Conservation (phyloP, 2,888 invertebrate genomes). For the Bombylius discolor region DNA sequence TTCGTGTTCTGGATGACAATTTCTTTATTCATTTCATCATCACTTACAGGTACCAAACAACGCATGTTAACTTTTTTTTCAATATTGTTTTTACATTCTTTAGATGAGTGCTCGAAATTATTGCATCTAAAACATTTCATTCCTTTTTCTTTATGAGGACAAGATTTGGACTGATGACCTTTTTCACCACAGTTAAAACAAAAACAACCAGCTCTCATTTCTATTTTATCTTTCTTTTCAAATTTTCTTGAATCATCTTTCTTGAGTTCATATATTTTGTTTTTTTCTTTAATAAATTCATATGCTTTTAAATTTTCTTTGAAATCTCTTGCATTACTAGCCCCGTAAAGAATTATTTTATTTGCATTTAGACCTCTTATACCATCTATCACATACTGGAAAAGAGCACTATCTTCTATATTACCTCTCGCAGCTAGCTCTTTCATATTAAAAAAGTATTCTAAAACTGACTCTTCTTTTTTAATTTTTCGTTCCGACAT, state of each 20-base stretch:
- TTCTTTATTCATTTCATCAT: background rate
- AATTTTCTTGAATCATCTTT: background rate
- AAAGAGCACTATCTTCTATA: conserved; percentile 18
- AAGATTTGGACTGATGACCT: conserved; percentile 5
- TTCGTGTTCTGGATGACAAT: background rate
- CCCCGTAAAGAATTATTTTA: conserved; percentile 18
- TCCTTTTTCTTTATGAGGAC: conserved; percentile 14
- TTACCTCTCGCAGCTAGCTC: background rate
- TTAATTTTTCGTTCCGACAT: conserved; percentile 4
- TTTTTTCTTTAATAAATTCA: background rate
- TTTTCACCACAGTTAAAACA: conserved; percentile 11
- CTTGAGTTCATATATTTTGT: background rate
- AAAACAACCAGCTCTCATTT: background rate
- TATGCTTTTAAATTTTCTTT: conserved; percentile 2
- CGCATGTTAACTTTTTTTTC: background rate
- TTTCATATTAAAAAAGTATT: conserved; percentile 9
- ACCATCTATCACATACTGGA: conserved; percentile 21
- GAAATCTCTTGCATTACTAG: conserved; percentile 3
- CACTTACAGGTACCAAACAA: background rate
- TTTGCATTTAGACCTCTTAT: conserved; percentile 16
- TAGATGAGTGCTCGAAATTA: conserved; percentile 18
- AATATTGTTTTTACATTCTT: background rate
- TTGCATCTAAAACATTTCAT: conserved; percentile 24
- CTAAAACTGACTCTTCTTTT: conserved; percentile 1
- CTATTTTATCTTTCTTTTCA: background rate